These are phyloP conservation scores for Corapipo altera DNA, from an alignment of 2,113 vertebrate species.

Conservation along the genomic window DNA sequence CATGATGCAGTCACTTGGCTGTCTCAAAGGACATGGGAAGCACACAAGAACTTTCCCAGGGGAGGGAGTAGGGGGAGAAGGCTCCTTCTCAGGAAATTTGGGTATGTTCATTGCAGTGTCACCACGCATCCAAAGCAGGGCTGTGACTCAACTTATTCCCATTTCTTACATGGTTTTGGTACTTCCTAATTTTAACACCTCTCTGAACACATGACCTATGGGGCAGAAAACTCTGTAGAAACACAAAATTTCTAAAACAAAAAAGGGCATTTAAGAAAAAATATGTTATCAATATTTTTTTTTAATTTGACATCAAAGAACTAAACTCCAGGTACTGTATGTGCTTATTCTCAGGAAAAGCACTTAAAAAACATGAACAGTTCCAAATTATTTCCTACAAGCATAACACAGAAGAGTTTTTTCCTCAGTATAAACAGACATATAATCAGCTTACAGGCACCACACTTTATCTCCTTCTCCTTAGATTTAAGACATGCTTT, in stretches of 20 bases:
- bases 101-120: background rate
- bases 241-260: background rate
- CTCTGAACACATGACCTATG: background rate
- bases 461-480: background rate
- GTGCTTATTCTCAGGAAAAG: background rate
- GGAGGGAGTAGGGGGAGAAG: background rate
- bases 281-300: background rate
- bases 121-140: background rate
- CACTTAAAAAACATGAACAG: background rate
- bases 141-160: background rate
- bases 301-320: background rate
- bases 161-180: background rate
- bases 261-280: background rate
- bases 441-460: background rate
- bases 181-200: background rate
- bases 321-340: background rate
- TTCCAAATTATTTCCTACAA: background rate
- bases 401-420: background rate
- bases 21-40: background rate
- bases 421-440: background rate
- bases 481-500: background rate
- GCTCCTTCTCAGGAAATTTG: background rate
- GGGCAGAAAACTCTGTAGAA: background rate
- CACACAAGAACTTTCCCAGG: too few species aligned
- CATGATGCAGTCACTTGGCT: rapidly evolving